Base-by-base conservation (phyloP, 2,113 vertebrate species). In the Mesembrinibis cayennensis region DNA sequence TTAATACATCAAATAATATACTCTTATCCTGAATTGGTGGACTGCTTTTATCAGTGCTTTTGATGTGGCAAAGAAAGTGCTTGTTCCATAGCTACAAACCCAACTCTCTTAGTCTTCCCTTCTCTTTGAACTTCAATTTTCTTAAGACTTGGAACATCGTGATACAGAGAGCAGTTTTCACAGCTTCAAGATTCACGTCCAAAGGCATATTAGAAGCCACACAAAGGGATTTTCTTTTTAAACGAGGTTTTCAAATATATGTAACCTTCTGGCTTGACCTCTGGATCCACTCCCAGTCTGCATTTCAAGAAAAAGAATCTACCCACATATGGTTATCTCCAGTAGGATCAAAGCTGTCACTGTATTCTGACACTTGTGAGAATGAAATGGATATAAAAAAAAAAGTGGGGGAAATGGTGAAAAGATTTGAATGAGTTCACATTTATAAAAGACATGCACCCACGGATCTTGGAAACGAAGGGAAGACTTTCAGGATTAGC, bases 291-390 rank as follows among this genome's bases (percentile, higher is more conserved):
- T 87, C 90, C 82, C 69, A 78, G 93, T 89, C 90, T 90, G 69
- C 88, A 81, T 94, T 88, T 96, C 91, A 94, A 40, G 93, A 82
- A 95, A 86, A 86, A 89, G 42, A 83, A 88, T 93, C 89, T 95
- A 49, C 88, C 80, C 91, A 85, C 78, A 32, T 95, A 55, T 2
- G 1, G 78, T 80, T 96, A 85, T 90, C 58, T 84, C 34, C 10
- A 89, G 66, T 42, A 55, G 84, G 76, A 97, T 90, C 82, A 96
- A 95, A 97, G 91, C 77, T 91, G 90, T 87, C 78, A 81, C 52
- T 55, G 76, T 92, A 56, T 78, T 70, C 6, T 86, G 76, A 87
- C 81, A 95, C 90, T 69, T 58, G 26, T 72, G 69, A 42, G 82
- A 91, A 87, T 42, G 69, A 94, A 95, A 80, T 63, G 59, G 45